Percentiles rank a stretch among this genome's conserved stretches.
Evolutionary conservation across 2,888 invertebrate genomes (phyloP).

Genomic region (Cactoblastis cactorum): DNA sequence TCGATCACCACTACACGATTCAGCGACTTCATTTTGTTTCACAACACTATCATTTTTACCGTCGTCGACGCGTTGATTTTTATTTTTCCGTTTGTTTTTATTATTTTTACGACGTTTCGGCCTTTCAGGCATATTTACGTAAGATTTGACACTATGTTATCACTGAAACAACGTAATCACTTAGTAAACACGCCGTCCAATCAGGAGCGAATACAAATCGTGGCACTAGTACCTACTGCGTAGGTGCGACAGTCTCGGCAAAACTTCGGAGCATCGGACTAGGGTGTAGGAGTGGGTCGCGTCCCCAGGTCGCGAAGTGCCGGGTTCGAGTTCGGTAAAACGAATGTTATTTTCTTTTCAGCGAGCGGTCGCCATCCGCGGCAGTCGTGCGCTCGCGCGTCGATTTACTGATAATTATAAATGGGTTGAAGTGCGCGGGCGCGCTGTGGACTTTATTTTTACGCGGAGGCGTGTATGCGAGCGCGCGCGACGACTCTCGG

Average conservation of each 20-base stretch:
- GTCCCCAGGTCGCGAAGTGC: constrained; percentile 46
- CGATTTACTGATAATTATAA: constrained; percentile 79
- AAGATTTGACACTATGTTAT: constrained; percentile 52
- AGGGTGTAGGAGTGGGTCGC: constrained; percentile 47
- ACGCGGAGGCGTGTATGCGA: constrained; percentile 73
- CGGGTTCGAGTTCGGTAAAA: constrained; percentile 49
- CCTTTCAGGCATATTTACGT: constrained; percentile 64
- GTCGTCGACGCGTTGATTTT: constrained; percentile 45
- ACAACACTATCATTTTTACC: constrained; percentile 41
- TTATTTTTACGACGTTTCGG: constrained; percentile 68
- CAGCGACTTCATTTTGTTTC: constrained; percentile 31
- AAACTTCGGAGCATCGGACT: constrained; percentile 36
- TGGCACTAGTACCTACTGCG: constrained; percentile 55
- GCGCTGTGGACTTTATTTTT: constrained; percentile 76
- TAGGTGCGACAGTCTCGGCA: constrained; percentile 51
- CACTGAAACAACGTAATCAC: constrained; percentile 57
- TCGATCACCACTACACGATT: constrained; percentile 30
- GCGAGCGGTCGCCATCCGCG: constrained; percentile 64
- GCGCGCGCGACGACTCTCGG: constrained; percentile 58
- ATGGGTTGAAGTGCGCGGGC: constrained; percentile 74
- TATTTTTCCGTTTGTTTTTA: constrained; percentile 71
- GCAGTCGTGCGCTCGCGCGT: constrained; percentile 71
- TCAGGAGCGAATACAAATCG: constrained; percentile 42
- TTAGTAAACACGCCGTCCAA: constrained; percentile 51
- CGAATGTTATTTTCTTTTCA: constrained; percentile 56